A percentile compares a stretch with the other conserved stretches of the same genome.
phyloP scores from a whole-genome alignment of 2,888 invertebrate genomes.

The Galerucella nymphaeae region DNA sequence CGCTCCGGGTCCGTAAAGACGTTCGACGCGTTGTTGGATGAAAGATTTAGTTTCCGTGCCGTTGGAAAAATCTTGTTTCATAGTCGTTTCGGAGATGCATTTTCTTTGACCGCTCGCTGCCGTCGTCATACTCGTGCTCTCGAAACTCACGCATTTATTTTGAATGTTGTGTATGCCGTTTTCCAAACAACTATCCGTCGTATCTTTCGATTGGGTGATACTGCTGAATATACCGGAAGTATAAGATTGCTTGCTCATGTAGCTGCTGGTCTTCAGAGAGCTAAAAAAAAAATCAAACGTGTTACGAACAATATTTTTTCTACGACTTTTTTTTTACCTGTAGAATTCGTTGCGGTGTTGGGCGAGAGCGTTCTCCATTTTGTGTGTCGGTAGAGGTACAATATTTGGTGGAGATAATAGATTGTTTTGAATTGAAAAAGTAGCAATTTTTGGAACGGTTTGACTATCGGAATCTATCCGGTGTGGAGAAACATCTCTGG shows the following conservation, averaged over 20 bases:
- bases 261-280: constrained; percentile 54
- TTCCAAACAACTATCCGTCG: constrained; percentile 59
- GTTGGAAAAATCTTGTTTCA: constrained; percentile 54
- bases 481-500: constrained; percentile 78
- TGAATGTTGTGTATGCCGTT: constrained; percentile 51
- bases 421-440: constrained; percentile 53
- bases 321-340: neutral
- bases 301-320: too few species aligned
- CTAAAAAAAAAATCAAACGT: constrained; percentile 25
- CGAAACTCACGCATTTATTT: constrained; percentile 52
- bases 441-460: constrained; percentile 35
- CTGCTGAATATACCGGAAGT: constrained; percentile 51
- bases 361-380: constrained; percentile 53
- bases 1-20: constrained; percentile 89
- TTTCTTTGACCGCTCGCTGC: constrained; percentile 52
- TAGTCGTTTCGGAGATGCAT: constrained; percentile 52
- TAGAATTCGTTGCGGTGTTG: constrained; percentile 34
- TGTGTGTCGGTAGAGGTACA: constrained; percentile 57
- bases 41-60: constrained; percentile 76
- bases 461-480: constrained; percentile 64
- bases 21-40: constrained; percentile 88
- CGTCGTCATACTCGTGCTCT: constrained; percentile 48
- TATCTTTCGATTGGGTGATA: constrained; percentile 51
- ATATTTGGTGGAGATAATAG: constrained; percentile 63
- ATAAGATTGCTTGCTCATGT: constrained; percentile 53